Percentiles rank a stretch among this genome's conserved stretches.
Evolutionary conservation across 2,888 invertebrate species (phyloP).

Genomic region (Lepidochitona cinerea): DNA sequence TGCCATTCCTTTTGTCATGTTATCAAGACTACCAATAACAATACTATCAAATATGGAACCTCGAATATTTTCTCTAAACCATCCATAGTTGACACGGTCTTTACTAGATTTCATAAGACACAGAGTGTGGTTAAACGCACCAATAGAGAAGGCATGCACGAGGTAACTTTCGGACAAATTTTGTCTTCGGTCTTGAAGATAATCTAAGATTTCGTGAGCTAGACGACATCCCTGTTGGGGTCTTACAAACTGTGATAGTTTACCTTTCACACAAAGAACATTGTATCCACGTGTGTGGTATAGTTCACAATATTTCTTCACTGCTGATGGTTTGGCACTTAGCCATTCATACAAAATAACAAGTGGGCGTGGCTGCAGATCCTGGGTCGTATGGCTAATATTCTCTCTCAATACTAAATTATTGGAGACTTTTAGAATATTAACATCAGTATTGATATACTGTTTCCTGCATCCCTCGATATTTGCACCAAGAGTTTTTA

Average conservation of each 20-base stretch:
- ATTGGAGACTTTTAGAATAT: too few species aligned
- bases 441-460: too few species aligned
- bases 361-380: too few species aligned
- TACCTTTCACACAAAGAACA: conserved; percentile 45
- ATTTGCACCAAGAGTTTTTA: too few species aligned
- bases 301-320: conserved; percentile 42
- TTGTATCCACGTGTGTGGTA: conserved; percentile 46
- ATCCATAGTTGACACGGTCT: conserved; percentile 20
- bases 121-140: conserved; percentile 51
- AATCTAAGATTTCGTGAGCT: conserved; percentile 32
- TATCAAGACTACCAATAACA: conserved; percentile 47
- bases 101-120: conserved; percentile 31
- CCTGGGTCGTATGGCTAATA: too few species aligned
- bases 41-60: conserved; percentile 55
- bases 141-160: conserved; percentile 54
- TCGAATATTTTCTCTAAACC: conserved; percentile 29
- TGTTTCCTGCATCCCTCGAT: too few species aligned
- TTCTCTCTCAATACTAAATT: too few species aligned
- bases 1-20: conserved; percentile 47
- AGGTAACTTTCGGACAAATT: conserved; percentile 15
- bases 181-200: conserved; percentile 14
- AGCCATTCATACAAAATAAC: conserved; percentile 55
- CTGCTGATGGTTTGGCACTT: conserved; percentile 33
- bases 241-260: conserved; percentile 48
- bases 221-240: conserved; percentile 42